phyloP scores from a whole-genome alignment of 2,888 invertebrate species.

The Octodonta nipae region DNA sequence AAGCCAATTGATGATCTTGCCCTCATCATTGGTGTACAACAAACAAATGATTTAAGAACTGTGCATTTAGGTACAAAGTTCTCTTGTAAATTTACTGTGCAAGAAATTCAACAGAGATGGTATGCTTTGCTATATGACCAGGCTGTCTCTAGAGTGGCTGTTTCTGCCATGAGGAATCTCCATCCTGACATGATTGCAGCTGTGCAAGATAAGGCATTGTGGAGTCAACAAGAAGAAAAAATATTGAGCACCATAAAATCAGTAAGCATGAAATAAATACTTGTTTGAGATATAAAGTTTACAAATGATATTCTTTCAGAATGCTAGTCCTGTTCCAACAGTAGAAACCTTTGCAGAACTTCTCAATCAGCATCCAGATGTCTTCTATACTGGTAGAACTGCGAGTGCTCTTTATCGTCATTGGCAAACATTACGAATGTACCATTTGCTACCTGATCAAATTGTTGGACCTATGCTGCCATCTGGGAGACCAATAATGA shows the following conservation, averaged over 20 bases:
- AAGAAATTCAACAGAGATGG: slow-evolving; percentile 92
- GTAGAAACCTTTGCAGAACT: slow-evolving; percentile 74
- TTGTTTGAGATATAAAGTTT: not conserved
- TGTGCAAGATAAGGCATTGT: slow-evolving; percentile 78
- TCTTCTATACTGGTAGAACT: slow-evolving; percentile 79
- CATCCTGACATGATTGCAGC: slow-evolving; percentile 81
- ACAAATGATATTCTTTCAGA: slow-evolving; percentile 37
- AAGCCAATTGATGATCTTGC: slow-evolving; percentile 94
- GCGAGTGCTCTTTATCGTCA: slow-evolving; percentile 73
- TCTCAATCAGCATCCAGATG: slow-evolving; percentile 65
- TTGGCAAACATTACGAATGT: slow-evolving; percentile 87
- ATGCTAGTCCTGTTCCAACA: slow-evolving; percentile 57
- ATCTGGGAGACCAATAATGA: slow-evolving; percentile 39
- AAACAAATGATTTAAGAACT: slow-evolving; percentile 64
- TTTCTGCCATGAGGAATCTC: slow-evolving; percentile 84
- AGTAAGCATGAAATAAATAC: slow-evolving; percentile 33
- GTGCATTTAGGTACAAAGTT: slow-evolving; percentile 89
- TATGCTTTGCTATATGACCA: slow-evolving; percentile 89
- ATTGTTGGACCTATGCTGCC: slow-evolving; percentile 40
- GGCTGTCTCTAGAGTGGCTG: slow-evolving; percentile 80
- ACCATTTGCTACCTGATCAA: slow-evolving; percentile 83
- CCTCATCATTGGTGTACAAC: slow-evolving; percentile 79
- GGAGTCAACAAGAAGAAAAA: slow-evolving; percentile 80
- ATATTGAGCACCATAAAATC: slow-evolving; percentile 68
- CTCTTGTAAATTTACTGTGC: slow-evolving; percentile 84